Evolutionary conservation across 2,797 vertebrate genomes (phyloP).

Genomic region (Megaceryle alcyon): DNA sequence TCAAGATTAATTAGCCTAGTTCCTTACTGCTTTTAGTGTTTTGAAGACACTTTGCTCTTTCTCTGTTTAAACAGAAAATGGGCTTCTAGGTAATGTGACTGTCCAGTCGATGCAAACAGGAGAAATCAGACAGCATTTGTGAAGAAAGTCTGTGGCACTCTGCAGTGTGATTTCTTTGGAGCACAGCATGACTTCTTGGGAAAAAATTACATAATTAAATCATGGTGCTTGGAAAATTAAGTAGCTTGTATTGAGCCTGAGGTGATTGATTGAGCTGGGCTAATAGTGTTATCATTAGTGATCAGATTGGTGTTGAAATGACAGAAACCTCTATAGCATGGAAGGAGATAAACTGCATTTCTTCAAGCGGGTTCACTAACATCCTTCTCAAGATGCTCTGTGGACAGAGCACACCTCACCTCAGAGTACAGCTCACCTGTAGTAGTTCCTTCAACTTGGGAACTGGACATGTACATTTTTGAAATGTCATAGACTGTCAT

Average conservation of each 20-base stretch:
- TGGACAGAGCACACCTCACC: not conserved
- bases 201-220: slow-evolving; percentile 7
- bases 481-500: not conserved
- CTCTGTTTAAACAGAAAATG: not conserved
- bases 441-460: not conserved
- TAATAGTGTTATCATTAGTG: not conserved
- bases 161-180: not conserved
- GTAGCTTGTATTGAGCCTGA: not conserved
- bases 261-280: not conserved
- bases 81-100: not conserved
- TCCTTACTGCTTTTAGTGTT: not conserved
- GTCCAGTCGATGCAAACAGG: not conserved
- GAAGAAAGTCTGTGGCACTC: not conserved
- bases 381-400: not conserved
- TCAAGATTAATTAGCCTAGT: not conserved
- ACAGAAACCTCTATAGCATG: not conserved
- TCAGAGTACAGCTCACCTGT: not conserved
- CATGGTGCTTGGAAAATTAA: not conserved
- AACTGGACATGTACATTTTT: not conserved
- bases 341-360: not conserved
- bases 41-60: not conserved
- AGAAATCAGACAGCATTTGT: not conserved
- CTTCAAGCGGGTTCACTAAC: not conserved
- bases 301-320: not conserved
- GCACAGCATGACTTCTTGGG: not conserved